Conservation (phyloP, 2,888 invertebrate genomes). For the Drosophila niveifrons region DNA sequence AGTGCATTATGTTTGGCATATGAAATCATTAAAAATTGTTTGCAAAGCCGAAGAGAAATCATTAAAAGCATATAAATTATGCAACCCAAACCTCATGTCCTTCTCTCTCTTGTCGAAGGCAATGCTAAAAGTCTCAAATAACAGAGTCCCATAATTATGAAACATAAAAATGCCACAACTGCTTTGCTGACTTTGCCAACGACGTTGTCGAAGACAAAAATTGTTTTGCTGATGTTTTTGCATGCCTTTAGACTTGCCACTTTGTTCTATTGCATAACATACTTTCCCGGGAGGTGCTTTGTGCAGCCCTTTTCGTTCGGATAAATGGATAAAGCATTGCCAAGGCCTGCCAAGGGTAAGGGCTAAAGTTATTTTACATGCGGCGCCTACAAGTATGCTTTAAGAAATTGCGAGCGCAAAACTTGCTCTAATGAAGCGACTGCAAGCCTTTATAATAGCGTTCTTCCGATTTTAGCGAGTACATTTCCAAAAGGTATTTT, state of each 20-base stretch:
- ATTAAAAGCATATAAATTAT: slow-evolving; percentile 80
- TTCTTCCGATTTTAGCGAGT: slow-evolving; percentile 29
- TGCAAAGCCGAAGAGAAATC: slow-evolving; percentile 64
- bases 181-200: neutral
- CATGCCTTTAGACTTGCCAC: slow-evolving; percentile 47
- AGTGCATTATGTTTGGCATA: slow-evolving; percentile 63
- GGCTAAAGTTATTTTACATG: slow-evolving; percentile 59
- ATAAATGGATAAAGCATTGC: slow-evolving; percentile 16
- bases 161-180: slow-evolving; percentile 56
- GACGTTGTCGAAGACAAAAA: slow-evolving; percentile 40
- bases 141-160: slow-evolving; percentile 63
- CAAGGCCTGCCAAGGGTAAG: slow-evolving; percentile 1
- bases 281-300: slow-evolving; percentile 38
- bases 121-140: slow-evolving; percentile 32
- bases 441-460: too few species aligned
- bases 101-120: slow-evolving; percentile 17
- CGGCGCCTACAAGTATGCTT: slow-evolving; percentile 73
- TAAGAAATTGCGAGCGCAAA: slow-evolving; percentile 61
- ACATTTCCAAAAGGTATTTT: slow-evolving; percentile 41
- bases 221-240: slow-evolving; percentile 69
- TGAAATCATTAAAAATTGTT: slow-evolving; percentile 77
- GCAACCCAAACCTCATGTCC: slow-evolving; percentile 41
- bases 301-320: slow-evolving; percentile 8
- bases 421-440: slow-evolving; percentile 66
- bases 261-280: slow-evolving; percentile 36